Base-by-base conservation (phyloP, 2,113 vertebrate genomes). In the Hassar affinis region DNA sequence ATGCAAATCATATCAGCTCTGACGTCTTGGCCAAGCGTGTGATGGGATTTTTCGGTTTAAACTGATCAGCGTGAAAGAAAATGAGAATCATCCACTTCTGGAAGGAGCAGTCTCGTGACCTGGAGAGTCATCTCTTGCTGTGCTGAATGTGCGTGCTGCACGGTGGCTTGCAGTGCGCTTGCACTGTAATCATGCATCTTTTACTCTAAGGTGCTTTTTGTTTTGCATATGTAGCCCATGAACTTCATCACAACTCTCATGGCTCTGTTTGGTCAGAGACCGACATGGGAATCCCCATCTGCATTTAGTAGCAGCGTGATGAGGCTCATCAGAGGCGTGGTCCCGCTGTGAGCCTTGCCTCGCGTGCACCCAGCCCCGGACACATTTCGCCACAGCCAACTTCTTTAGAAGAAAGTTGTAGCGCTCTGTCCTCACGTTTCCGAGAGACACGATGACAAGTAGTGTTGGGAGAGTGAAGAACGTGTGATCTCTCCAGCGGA, bases 401-500 rank as follows among this genome's bases (percentile, higher is more conserved):
- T 89, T 92, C 52, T 92, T 91, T 27, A 62, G 75, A 57, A 90
- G 89, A 85, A 91, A 92, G 84, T 92, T 94, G 92, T 93, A 87
- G 93, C 91, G 90, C 91, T 81, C 77, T 85, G 86, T 85, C 93
- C 92, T 94, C 92, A 90, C 83, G 64, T 90, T 92, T 87, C 83
- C 79, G 90, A 92, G 93, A 94, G 94, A 95, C 93, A 97, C 91
- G 90, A 97, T 97, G 96, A 94, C 90, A 92, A 91, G 86, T 94
- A 93, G 91, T 90, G 91, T 88, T 89, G 92, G 93, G 94, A 95
- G 95, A 89, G 93, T 94, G 94, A 94, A 94, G 94, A 92, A 91
- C 90, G 96, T 95, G 94, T 98, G 95, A 98, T 97, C 95, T 89
- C 96, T 97, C 92, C 79, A 92, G 93, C 94, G 94, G 95, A 93